Evolutionary conservation across 2,888 invertebrate species (phyloP).

Genomic region (Syrphus vitripennis): DNA sequence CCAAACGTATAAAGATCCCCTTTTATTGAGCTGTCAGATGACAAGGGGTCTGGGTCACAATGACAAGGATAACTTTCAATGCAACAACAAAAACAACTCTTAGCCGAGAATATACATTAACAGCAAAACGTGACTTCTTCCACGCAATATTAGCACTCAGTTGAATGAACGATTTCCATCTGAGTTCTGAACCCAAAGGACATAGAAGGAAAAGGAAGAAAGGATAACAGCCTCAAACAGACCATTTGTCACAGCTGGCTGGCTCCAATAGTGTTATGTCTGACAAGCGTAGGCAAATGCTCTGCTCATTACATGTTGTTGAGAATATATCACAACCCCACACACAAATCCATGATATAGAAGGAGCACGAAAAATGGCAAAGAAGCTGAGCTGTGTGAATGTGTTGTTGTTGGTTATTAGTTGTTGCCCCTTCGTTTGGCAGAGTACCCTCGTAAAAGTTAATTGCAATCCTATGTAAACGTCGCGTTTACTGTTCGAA

Average conservation of each 20-base stretch:
- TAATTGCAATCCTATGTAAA: slow-evolving; percentile 67
- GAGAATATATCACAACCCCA: not conserved
- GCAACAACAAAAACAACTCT: not conserved
- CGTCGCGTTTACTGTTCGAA: slow-evolving; percentile 35
- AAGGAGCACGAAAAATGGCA: too few species aligned
- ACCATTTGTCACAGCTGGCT: slow-evolving; percentile 64
- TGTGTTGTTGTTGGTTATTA: slow-evolving; percentile 38
- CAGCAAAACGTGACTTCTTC: slow-evolving; percentile 41
- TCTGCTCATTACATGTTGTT: slow-evolving; percentile 5
- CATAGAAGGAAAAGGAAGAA: not conserved
- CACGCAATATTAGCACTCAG: slow-evolving; percentile 56
- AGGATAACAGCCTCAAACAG: slow-evolving; percentile 40
- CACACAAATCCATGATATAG: not conserved
- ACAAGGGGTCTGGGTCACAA: not conserved
- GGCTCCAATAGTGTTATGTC: slow-evolving; percentile 16
- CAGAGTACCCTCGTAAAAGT: slow-evolving; percentile 47
- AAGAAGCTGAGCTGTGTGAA: not conserved
- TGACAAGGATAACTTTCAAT: not conserved
- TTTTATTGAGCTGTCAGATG: slow-evolving; percentile 11
- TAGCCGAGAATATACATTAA: not conserved
- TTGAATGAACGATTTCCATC: slow-evolving; percentile 31
- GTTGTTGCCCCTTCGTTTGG: slow-evolving; percentile 40
- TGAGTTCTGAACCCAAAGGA: not conserved
- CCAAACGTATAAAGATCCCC: not conserved
- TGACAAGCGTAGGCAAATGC: slow-evolving; percentile 26